Conservation (phyloP, 2,113 vertebrate species). For the Cyprinodon brontotheroides region DNA sequence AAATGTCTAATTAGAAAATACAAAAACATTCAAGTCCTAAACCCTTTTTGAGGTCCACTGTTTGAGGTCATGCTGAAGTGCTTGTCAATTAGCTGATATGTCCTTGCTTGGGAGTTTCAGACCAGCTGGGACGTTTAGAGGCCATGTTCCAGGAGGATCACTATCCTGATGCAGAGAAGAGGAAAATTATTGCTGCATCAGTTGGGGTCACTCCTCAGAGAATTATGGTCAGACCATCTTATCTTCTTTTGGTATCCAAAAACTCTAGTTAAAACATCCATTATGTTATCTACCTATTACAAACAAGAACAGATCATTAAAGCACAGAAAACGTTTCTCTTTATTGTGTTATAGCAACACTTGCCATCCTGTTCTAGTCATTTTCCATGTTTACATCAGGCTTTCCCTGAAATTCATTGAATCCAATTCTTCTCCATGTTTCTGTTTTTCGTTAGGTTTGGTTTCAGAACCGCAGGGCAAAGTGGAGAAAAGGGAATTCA, state of each 20-base stretch:
- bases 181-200: slow-evolving; percentile 85
- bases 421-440: neutral
- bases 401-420: neutral
- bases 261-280: slow-evolving; percentile 3
- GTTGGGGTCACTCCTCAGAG: slow-evolving; percentile 92
- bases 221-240: slow-evolving; percentile 84
- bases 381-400: neutral
- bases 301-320: neutral
- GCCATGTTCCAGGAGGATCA: slow-evolving; percentile 90
- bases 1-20: neutral
- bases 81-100: slow-evolving; percentile 6
- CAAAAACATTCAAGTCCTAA: neutral
- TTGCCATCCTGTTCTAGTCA: neutral
- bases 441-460: slow-evolving; percentile 83
- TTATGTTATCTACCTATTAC: neutral
- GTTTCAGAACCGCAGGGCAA: slow-evolving; percentile 97
- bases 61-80: slow-evolving; percentile 5
- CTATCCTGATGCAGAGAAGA: slow-evolving; percentile 92
- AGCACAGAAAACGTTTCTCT: neutral
- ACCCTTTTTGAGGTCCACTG: too few species aligned
- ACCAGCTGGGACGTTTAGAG: slow-evolving; percentile 90
- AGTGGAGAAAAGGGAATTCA: slow-evolving; percentile 87
- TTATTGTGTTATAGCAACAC: neutral
- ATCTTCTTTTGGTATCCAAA: neutral
- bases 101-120: slow-evolving; percentile 67